Conservation (phyloP, 2,797 vertebrate species). For the Aplochiton taeniatus region DNA sequence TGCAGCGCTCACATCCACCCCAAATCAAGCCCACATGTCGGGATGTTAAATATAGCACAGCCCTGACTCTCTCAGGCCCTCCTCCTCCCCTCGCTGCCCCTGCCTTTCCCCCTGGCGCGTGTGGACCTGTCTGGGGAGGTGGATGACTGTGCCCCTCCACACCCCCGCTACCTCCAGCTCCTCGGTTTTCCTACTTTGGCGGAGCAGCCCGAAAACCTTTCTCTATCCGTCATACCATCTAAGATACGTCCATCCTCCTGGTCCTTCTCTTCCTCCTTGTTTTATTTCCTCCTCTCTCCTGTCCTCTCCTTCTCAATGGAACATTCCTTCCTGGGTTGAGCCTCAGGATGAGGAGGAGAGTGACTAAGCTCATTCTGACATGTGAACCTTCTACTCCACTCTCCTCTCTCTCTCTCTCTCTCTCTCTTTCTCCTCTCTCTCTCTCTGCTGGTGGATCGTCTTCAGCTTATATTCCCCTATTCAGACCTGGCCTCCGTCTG, state of each 20-base stretch:
- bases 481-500: background rate
- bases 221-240: constrained; percentile 3
- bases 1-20: constrained; percentile 58
- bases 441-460: background rate
- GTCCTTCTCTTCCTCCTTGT: background rate
- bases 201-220: background rate
- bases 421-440: background rate
- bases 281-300: background rate
- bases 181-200: constrained; percentile 22
- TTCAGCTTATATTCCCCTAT: background rate
- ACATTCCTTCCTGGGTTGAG: background rate
- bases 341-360: constrained; percentile 13
- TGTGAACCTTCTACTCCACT: background rate
- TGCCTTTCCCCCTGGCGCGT: constrained; percentile 24
- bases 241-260: constrained; percentile 2
- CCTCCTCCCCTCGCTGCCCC: constrained; percentile 18
- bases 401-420: background rate
- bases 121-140: constrained; percentile 47
- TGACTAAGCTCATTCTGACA: background rate
- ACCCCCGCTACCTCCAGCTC: background rate
- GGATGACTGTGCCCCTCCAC: constrained; percentile 6
- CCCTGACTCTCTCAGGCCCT: constrained; percentile 46
- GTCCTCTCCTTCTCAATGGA: background rate
- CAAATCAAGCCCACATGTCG: constrained; percentile 75
- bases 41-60: constrained; percentile 74